Percentiles rank a stretch among this genome's conserved stretches.
phyloP scores from a whole-genome alignment of 2,888 invertebrate species.

The Protophormia terraenovae region DNA sequence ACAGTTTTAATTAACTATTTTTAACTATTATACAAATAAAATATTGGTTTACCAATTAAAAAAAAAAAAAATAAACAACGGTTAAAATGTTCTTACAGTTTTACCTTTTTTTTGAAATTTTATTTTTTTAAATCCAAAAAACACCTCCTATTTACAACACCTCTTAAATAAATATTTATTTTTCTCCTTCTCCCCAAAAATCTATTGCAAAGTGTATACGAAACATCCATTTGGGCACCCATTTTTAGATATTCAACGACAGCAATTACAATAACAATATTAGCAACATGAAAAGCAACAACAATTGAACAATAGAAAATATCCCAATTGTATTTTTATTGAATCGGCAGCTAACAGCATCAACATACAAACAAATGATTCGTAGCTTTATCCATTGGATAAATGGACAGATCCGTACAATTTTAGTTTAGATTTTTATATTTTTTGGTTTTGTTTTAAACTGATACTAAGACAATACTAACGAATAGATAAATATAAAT shows the following conservation, averaged over 20 bases:
- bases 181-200: not conserved
- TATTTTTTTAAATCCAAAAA: too few relatives aligned
- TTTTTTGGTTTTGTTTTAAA: not conserved
- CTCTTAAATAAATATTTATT: constrained; percentile 7
- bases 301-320: constrained; percentile 21
- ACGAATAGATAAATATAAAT: constrained; percentile 42
- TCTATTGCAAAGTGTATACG: not conserved
- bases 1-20: too few relatives aligned
- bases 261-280: not conserved
- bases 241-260: not conserved
- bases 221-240: not conserved
- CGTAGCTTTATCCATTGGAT: constrained; percentile 14
- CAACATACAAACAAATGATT: constrained; percentile 42
- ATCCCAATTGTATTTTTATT: constrained; percentile 42
- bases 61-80: too few relatives aligned
- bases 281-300: not conserved
- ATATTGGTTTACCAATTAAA: too few relatives aligned
- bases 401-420: constrained; percentile 33
- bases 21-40: too few relatives aligned
- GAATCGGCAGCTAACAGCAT: constrained; percentile 27
- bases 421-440: constrained; percentile 28
- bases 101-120: too few relatives aligned
- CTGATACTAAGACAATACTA: constrained; percentile 28
- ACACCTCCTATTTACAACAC: not conserved
- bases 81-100: too few relatives aligned